Base-by-base conservation (phyloP, 2,113 vertebrate species). In the Zingel zingel region DNA sequence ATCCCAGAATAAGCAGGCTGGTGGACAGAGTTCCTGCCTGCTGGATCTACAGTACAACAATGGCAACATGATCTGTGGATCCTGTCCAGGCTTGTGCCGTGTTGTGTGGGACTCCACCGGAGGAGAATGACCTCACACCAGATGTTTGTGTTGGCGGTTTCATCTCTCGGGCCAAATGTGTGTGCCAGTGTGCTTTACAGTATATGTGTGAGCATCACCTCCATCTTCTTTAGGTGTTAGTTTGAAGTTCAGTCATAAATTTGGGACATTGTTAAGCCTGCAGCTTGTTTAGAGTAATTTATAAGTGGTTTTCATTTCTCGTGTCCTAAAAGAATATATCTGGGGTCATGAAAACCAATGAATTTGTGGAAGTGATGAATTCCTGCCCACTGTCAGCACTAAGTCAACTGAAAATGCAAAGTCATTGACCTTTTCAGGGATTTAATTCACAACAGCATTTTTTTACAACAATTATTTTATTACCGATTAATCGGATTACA, bases 61-160 rank as follows among this genome's bases (percentile, higher is more conserved):
- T 82, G 85, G 83, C 59, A 88, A 88, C 74, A 57, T 15, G 16
- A 83, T 74, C 70, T 75, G 65, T 23, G 75, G 53, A 53, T 80
- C 73, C 13, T 66, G 53, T 39, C 7, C 39, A 54, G 69, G 65
- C 74, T 27, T 63, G 72, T 61, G 53, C 47, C 2, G 2, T 18
- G 45, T 45, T 65, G n/a, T 77, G 78, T 74, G 77, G 30, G 69
- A 81, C 73, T 56, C 48, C 36, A 70, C 64, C 2, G 11, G 67
- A 86, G 21, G 53, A 45, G 13, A 13, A 65, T 13, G 21, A 63
- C 51, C 57, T 82, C 33, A 48, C 67, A 63, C 58, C 73, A 87
- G 63, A 82, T 77, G 58, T 82, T 63, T 18, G 73, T 36, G 45
- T 74, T 67, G 57, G 71, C 4, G 47, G 13, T 56, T 79, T 81